Conservation (phyloP, 92 coral and sea anemone species). For the Palythoa caribaeorum region DNA sequence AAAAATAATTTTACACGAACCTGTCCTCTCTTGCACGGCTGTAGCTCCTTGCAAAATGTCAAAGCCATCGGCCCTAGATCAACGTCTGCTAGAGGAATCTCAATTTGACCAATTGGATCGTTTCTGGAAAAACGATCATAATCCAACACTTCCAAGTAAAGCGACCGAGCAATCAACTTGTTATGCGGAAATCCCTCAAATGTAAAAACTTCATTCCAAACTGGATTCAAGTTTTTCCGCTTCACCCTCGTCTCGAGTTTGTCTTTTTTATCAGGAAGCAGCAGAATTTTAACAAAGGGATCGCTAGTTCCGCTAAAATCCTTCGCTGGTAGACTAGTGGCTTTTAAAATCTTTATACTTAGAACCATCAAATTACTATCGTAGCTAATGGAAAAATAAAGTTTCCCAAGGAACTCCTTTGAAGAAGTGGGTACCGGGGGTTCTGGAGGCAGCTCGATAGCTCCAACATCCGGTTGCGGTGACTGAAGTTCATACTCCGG, state of each 20-base stretch:
- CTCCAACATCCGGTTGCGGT: conserved; percentile 82
- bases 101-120: conserved; percentile 96
- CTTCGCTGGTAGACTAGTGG: conserved; percentile 90
- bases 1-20: conserved; percentile 45
- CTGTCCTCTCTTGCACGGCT: conserved; percentile 81
- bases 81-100: conserved; percentile 86
- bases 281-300: conserved; percentile 93
- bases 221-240: conserved; percentile 91
- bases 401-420: conserved; percentile 86
- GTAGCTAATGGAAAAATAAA: conserved; percentile 88
- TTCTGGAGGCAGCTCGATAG: conserved; percentile 79
- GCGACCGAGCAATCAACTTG: conserved; percentile 85
- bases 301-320: conserved; percentile 99
- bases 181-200: conserved; percentile 96
- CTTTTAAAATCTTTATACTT: conserved; percentile 88
- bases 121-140: conserved; percentile 97
- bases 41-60: conserved; percentile 84
- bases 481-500: conserved; percentile 81
- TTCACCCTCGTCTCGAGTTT: conserved; percentile 95
- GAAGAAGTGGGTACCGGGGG: conserved; percentile 77
- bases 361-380: conserved; percentile 82
- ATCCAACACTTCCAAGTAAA: conserved; percentile 93
- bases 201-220: conserved; percentile 96
- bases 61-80: conserved; percentile 92
- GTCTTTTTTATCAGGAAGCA: conserved; percentile 94